Conservation (phyloP, 2,797 vertebrate genomes). For the Enteromius treurensis region DNA sequence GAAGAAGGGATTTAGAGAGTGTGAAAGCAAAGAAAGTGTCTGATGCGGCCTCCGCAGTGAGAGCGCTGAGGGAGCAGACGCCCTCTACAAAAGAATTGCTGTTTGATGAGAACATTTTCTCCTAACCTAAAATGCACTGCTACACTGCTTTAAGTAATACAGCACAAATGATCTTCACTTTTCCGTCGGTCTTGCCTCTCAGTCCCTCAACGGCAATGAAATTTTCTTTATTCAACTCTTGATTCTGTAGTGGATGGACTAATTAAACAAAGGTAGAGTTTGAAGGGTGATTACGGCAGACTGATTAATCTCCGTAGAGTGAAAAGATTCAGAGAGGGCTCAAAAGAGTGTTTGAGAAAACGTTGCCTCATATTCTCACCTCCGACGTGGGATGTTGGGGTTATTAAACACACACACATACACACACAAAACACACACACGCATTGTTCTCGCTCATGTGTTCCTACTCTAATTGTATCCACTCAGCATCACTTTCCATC, state of each 20-base stretch:
- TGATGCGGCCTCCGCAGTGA: constrained; percentile 31
- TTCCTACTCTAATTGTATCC: constrained; percentile 35
- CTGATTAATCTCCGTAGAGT: constrained; percentile 35
- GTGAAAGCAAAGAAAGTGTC: constrained; percentile 36
- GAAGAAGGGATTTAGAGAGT: constrained; percentile 66
- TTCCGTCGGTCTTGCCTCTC: background rate
- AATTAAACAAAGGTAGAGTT: constrained; percentile 46
- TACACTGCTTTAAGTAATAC: constrained; percentile 53
- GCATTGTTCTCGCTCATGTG: constrained; percentile 21
- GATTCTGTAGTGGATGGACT: constrained; percentile 34
- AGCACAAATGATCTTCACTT: constrained; percentile 1
- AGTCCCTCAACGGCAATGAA: constrained; percentile 7
- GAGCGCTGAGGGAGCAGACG: constrained; percentile 40
- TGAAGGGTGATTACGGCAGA: constrained; percentile 46
- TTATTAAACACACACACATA: constrained; percentile 34
- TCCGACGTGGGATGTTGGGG: constrained; percentile 28
- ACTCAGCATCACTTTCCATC: constrained; percentile 39
- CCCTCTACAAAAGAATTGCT: constrained; percentile 62
- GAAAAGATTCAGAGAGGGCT: constrained; percentile 27
- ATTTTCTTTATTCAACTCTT: constrained; percentile 13
- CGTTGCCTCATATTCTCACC: constrained; percentile 24
- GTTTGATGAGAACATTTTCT: constrained; percentile 74
- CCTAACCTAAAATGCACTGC: constrained; percentile 70
- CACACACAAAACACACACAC: background rate
- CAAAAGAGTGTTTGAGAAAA: constrained; percentile 40